phyloP scores from a whole-genome alignment of 1,140 invertebrate genomes.

The Campoletis sonorensis region DNA sequence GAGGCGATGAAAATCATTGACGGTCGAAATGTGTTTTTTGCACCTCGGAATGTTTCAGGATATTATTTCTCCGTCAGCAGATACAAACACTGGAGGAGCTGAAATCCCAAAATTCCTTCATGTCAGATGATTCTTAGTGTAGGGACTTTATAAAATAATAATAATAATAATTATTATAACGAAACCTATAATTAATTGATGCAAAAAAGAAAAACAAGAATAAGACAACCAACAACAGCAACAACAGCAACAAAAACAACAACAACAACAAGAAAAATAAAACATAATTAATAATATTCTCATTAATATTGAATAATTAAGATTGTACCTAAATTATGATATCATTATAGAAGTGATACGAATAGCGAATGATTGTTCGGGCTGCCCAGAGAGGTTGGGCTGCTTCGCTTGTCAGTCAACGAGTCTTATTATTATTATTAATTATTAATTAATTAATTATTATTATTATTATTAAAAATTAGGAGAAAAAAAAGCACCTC shows the following conservation, averaged over 20 bases:
- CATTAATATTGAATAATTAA: conserved; percentile 78
- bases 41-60: conserved; percentile 78
- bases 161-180: conserved; percentile 67
- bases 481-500: conserved; percentile 64
- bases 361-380: conserved; percentile 66
- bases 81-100: conserved; percentile 92
- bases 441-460: conserved; percentile 50
- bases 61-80: conserved; percentile 93
- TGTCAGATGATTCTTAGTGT: conserved; percentile 86
- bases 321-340: conserved; percentile 77
- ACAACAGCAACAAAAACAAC: too few relatives aligned
- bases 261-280: conserved; percentile 45
- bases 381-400: conserved; percentile 70
- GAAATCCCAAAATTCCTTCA: conserved; percentile 94
- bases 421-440: conserved; percentile 62
- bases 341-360: conserved; percentile 75
- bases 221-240: too few relatives aligned
- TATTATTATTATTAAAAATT: conserved; percentile 50
- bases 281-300: conserved; percentile 77
- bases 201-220: conserved; percentile 70
- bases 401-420: conserved; percentile 61
- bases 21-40: not conserved
- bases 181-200: conserved; percentile 75
- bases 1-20: not conserved
- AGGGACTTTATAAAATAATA: conserved; percentile 77